phyloP scores from a whole-genome alignment of 2,888 invertebrate species.

The Luperina testacea region DNA sequence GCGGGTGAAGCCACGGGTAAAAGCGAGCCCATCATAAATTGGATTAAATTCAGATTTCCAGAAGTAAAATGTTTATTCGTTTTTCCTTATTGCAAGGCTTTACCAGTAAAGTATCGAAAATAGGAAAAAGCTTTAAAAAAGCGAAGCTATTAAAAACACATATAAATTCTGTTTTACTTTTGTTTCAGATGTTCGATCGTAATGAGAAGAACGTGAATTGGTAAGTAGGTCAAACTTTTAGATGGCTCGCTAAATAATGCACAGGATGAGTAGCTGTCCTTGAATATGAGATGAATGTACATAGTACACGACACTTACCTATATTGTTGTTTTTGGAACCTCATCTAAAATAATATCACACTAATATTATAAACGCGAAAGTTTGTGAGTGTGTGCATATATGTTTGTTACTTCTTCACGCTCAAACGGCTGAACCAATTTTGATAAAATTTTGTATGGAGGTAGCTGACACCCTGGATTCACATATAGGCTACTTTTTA shows the following conservation, averaged over 20 bases:
- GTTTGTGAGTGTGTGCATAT: no score
- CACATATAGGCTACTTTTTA: no score
- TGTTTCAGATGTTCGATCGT: slow-evolving; percentile 63
- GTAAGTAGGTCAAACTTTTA: slow-evolving; percentile 60
- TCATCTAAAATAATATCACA: neutral
- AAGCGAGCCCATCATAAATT: neutral
- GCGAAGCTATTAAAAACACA: slow-evolving; percentile 12
- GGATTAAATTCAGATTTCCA: slow-evolving; percentile 30
- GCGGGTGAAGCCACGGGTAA: no score
- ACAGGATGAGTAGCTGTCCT: slow-evolving; percentile 21
- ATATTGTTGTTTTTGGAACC: neutral
- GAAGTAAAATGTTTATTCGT: slow-evolving; percentile 41
- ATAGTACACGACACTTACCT: neutral
- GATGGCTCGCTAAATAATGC: slow-evolving; percentile 40
- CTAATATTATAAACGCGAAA: no score
- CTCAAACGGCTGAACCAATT: no score
- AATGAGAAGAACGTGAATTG: slow-evolving; percentile 60
- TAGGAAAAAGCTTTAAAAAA: slow-evolving; percentile 33
- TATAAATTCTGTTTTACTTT: slow-evolving; percentile 51
- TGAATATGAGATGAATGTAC: slow-evolving; percentile 18
- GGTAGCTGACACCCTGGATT: no score
- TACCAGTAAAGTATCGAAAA: slow-evolving; percentile 31
- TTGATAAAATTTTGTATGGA: no score
- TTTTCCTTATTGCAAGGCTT: slow-evolving; percentile 44
- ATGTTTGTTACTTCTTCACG: no score